Conservation (phyloP, 2,113 vertebrate genomes). For the Astur gentilis region DNA sequence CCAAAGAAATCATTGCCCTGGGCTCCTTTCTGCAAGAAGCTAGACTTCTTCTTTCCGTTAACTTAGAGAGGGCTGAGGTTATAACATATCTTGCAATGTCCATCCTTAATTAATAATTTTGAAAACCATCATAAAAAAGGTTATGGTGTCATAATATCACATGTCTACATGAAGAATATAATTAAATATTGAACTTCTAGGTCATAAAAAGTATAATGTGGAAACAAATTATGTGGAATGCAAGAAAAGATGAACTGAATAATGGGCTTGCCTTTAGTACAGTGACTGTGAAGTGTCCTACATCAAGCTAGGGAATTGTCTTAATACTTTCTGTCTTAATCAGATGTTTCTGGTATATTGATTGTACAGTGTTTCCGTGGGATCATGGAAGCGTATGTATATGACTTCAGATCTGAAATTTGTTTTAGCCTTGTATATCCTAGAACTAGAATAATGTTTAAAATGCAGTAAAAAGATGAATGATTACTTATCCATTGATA, state of each 20-base stretch:
- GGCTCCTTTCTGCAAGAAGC: not conserved
- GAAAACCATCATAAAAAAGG: not conserved
- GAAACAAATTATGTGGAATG: not conserved
- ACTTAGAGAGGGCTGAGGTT: not conserved
- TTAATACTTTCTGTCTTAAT: not conserved
- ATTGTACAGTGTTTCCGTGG: not conserved
- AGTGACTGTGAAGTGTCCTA: not conserved
- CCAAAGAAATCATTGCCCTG: not conserved
- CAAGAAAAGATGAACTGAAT: not conserved
- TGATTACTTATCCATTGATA: not conserved
- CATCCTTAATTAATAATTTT: not conserved
- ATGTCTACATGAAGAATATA: not conserved
- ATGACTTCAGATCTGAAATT: not conserved
- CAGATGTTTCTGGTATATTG: not conserved
- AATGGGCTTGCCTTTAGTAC: not conserved
- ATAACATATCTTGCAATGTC: not conserved
- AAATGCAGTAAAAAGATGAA: not conserved
- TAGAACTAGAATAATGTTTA: not conserved
- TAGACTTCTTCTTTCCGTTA: not conserved
- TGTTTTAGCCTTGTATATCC: not conserved
- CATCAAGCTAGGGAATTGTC: not conserved
- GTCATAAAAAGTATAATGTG: not conserved
- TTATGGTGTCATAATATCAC: not conserved
- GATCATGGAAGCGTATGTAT: not conserved
- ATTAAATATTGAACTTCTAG: not conserved